phyloP scores from a whole-genome alignment of 1,140 invertebrate genomes.

The Hylyphantes graminicola region DNA sequence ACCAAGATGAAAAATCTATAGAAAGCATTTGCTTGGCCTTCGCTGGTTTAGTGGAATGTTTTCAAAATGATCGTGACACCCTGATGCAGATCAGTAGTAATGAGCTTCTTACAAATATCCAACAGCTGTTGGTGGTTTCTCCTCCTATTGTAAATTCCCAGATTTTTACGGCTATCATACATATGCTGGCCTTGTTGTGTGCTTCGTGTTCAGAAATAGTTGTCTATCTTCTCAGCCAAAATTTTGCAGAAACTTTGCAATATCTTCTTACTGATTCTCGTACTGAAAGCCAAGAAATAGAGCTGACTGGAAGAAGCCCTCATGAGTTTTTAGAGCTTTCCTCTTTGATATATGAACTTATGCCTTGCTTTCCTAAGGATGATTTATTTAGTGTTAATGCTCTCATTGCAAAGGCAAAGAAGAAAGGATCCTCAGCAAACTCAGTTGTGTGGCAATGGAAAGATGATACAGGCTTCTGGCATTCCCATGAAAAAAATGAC shows the following conservation, averaged over 20 bases:
- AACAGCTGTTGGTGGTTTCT: constrained; percentile 90
- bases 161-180: constrained; percentile 94
- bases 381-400: constrained; percentile 93
- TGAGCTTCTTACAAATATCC: constrained; percentile 90
- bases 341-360: constrained; percentile 89
- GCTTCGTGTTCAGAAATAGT: constrained; percentile 92
- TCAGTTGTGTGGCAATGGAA: constrained; percentile 95
- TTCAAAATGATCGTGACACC: constrained; percentile 89
- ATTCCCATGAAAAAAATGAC: constrained; percentile 78
- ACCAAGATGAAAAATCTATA: constrained; percentile 97
- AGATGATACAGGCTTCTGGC: constrained; percentile 82
- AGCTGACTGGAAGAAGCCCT: constrained; percentile 85
- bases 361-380: constrained; percentile 93
- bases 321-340: constrained; percentile 97
- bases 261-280: constrained; percentile 84
- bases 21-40: constrained; percentile 97
- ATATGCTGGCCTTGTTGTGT: constrained; percentile 96
- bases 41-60: constrained; percentile 91
- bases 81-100: constrained; percentile 95
- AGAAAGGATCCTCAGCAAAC: constrained; percentile 69
- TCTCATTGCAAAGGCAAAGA: constrained; percentile 78
- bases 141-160: constrained; percentile 91
- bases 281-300: constrained; percentile 60
- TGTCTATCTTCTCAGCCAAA: constrained; percentile 88
- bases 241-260: constrained; percentile 93